Evolutionary conservation across 2,113 vertebrate species (phyloP).

Genomic region (Cranoglanis bouderius): DNA sequence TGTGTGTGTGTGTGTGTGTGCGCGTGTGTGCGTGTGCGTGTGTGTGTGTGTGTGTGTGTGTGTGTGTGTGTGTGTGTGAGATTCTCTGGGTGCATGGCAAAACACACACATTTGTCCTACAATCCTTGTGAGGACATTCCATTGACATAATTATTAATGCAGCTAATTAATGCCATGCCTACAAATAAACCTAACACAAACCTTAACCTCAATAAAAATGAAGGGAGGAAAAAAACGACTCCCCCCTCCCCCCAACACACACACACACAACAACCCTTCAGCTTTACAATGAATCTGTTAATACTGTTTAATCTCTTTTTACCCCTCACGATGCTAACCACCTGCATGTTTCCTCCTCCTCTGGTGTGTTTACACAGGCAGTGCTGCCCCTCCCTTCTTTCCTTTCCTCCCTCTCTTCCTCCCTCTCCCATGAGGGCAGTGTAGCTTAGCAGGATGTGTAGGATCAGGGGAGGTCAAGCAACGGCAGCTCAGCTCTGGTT

Average conservation of each 20-base stretch:
- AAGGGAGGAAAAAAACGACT: too few relatives aligned
- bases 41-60: not conserved
- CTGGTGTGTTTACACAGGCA: constrained; percentile 46
- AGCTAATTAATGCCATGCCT: not conserved
- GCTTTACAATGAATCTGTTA: constrained; percentile 32
- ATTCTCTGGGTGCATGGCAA: not conserved
- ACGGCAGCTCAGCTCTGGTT: constrained; percentile 50
- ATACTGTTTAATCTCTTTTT: constrained; percentile 24
- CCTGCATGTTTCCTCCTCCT: constrained; percentile 4
- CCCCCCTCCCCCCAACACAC: not conserved
- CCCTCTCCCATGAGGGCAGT: constrained; percentile 40
- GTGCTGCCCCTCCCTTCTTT: not conserved
- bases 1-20: not conserved
- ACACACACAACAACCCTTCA: constrained; percentile 16
- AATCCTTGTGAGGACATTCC: not conserved
- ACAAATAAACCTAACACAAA: not conserved
- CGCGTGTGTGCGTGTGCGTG: not conserved
- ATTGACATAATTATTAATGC: not conserved
- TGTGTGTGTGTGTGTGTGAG: not conserved
- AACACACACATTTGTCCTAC: not conserved
- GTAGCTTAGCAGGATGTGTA: constrained; percentile 53
- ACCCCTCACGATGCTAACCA: not conserved
- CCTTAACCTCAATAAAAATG: not conserved
- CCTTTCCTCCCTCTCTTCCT: not conserved
- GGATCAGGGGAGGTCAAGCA: constrained; percentile 47